A percentile compares a stretch with the other conserved stretches of the same genome.
Evolutionary conservation across 2,888 invertebrate species (phyloP).

Genomic region (Calephelis perditalis): DNA sequence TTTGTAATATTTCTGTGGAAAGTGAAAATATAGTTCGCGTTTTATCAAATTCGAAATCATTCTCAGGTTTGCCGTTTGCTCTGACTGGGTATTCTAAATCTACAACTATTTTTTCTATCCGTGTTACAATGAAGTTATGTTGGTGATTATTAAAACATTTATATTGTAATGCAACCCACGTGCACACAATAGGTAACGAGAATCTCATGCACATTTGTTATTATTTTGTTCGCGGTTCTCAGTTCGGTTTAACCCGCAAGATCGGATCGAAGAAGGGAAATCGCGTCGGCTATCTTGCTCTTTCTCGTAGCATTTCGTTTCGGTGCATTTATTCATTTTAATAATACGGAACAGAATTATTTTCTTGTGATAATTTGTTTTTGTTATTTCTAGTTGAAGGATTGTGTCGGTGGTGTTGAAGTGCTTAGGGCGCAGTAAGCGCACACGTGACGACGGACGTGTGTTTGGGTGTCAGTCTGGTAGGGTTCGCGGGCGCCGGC

Average conservation of each 20-base stretch:
- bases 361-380: conserved; percentile 53
- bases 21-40: conserved; percentile 58
- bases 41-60: conserved; percentile 62
- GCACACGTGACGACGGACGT: conserved; percentile 66
- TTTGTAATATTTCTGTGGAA: conserved; percentile 55
- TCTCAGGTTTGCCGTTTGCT: conserved; percentile 48
- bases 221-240: conserved; percentile 83
- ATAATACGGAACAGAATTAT: conserved; percentile 49
- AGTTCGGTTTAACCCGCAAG: conserved; percentile 77
- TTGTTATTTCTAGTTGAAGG: conserved; percentile 45
- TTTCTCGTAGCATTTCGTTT: conserved; percentile 46
- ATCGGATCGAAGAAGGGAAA: conserved; percentile 60
- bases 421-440: conserved; percentile 44
- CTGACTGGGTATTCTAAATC: conserved; percentile 45
- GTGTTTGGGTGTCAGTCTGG: conserved; percentile 71
- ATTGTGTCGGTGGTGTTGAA: conserved; percentile 49
- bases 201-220: conserved; percentile 83
- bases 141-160: conserved; percentile 47
- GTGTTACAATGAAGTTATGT: conserved; percentile 40
- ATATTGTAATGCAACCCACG: conserved; percentile 74
- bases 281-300: conserved; percentile 59
- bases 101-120: conserved; percentile 43
- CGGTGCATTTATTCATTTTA: conserved; percentile 44
- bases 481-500: conserved; percentile 52
- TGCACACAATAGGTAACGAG: conserved; percentile 61